Percentiles rank a stretch among this genome's conserved stretches.
Conservation (phyloP, 2,113 vertebrate species). For the Okapia johnstoni region DNA sequence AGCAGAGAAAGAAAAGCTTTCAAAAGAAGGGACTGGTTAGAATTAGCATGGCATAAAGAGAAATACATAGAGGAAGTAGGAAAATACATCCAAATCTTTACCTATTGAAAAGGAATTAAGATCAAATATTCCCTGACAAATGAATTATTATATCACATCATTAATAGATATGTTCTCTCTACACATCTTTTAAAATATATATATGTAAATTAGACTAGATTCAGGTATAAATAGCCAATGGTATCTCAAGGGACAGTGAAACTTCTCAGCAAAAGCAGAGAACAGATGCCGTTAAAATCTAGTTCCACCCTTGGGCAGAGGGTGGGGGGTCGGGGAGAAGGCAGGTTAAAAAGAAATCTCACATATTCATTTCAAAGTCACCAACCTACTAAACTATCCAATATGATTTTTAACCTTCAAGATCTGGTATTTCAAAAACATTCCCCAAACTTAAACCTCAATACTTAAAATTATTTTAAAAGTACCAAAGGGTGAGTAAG, state of each 20-base stretch:
- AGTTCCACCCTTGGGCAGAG: neutral
- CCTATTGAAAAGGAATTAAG: conserved; percentile 58
- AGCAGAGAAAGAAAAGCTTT: conserved; percentile 74
- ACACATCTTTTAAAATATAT: conserved; percentile 58
- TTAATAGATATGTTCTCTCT: conserved; percentile 57
- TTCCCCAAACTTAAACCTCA: conserved; percentile 42
- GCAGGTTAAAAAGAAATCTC: conserved; percentile 49
- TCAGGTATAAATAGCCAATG: conserved; percentile 60
- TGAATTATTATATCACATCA: conserved; percentile 54
- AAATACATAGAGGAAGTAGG: conserved; percentile 61
- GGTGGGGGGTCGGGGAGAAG: neutral
- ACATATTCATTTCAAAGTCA: conserved; percentile 41
- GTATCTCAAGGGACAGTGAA: conserved; percentile 38
- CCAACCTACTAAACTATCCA: conserved; percentile 56
- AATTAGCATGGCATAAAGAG: conserved; percentile 67
- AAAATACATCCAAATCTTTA: conserved; percentile 61
- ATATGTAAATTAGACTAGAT: conserved; percentile 54
- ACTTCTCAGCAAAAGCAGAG: conserved; percentile 50
- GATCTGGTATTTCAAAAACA: conserved; percentile 43
- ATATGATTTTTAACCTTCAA: conserved; percentile 41
- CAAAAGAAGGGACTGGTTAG: conserved; percentile 71
- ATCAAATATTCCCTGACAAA: conserved; percentile 67
- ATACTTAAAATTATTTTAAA: conserved; percentile 61
- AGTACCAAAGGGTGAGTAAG: conserved; percentile 57
- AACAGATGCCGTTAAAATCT: conserved; percentile 41